These are phyloP conservation scores for Bembecia ichneumoniformis DNA, from an alignment of 2,888 invertebrate species.

Conservation along the genomic window DNA sequence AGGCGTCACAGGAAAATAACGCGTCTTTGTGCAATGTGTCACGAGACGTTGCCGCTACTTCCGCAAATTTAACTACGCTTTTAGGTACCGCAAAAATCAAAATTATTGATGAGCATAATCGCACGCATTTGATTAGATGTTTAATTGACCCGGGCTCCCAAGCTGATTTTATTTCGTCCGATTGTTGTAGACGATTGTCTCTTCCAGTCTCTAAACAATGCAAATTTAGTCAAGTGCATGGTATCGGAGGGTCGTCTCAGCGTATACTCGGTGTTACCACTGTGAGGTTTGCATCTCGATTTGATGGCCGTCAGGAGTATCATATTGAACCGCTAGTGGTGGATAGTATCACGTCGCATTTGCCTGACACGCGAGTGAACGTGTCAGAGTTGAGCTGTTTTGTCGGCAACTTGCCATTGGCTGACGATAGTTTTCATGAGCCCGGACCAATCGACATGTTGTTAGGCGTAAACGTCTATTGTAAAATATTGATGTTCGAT, in stretches of 20 bases:
- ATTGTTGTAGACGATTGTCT: no score
- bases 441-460: constrained; percentile 7
- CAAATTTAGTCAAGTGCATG: constrained; percentile 2
- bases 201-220: no score
- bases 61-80: no score
- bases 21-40: no score
- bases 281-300: constrained; percentile 2
- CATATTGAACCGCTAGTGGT: constrained; percentile 5
- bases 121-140: no score
- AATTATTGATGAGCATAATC: no score
- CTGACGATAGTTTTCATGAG: constrained; percentile 4
- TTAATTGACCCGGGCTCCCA: no score
- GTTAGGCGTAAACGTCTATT: constrained; percentile 7
- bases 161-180: no score
- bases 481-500: constrained; percentile 5
- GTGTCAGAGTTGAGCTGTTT: not conserved
- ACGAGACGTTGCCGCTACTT: no score
- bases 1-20: no score
- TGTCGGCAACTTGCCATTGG: constrained; percentile 3
- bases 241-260: constrained; percentile 1
- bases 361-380: constrained; percentile 5
- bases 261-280: not conserved
- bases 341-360: constrained; percentile 1
- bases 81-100: no score
- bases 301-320: not conserved